Percentiles rank a stretch among this genome's conserved stretches.
Evolutionary conservation across 2,113 vertebrate genomes (phyloP).

Genomic region (Formicarius rufipectus): DNA sequence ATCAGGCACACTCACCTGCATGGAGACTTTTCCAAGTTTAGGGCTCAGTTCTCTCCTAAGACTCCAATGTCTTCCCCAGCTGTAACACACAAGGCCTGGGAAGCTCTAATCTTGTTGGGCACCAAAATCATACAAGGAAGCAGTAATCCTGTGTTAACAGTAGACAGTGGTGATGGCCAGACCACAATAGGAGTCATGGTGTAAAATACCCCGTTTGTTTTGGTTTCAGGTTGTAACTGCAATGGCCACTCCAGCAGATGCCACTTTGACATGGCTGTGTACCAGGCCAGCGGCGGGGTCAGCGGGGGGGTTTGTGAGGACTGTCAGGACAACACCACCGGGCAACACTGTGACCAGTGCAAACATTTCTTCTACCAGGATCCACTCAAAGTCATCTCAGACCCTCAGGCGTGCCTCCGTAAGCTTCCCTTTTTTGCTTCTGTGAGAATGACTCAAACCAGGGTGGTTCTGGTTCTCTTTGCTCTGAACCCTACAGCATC

Average conservation of each 20-base stretch:
- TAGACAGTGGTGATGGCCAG: background rate
- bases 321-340: slow-evolving; percentile 80
- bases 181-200: background rate
- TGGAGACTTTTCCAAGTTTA: background rate
- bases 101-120: background rate
- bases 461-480: background rate
- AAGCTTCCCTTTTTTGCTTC: slow-evolving; percentile 17
- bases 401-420: slow-evolving; percentile 78
- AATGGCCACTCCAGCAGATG: slow-evolving; percentile 83
- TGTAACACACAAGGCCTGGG: background rate
- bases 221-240: slow-evolving; percentile 81
- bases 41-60: background rate
- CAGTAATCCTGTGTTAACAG: background rate
- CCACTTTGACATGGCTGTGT: slow-evolving; percentile 77
- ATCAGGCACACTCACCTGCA: background rate
- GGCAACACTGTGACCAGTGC: slow-evolving; percentile 83
- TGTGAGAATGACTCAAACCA: background rate
- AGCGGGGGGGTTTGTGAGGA: slow-evolving; percentile 85
- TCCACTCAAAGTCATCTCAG: slow-evolving; percentile 66
- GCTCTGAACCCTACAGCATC: background rate
- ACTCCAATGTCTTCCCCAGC: background rate
- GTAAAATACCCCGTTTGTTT: background rate
- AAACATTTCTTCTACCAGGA: slow-evolving; percentile 78
- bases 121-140: background rate
- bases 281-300: slow-evolving; percentile 59